phyloP scores from a whole-genome alignment of 2,797 vertebrate species.

The Parauchenoglanis punctatus region DNA sequence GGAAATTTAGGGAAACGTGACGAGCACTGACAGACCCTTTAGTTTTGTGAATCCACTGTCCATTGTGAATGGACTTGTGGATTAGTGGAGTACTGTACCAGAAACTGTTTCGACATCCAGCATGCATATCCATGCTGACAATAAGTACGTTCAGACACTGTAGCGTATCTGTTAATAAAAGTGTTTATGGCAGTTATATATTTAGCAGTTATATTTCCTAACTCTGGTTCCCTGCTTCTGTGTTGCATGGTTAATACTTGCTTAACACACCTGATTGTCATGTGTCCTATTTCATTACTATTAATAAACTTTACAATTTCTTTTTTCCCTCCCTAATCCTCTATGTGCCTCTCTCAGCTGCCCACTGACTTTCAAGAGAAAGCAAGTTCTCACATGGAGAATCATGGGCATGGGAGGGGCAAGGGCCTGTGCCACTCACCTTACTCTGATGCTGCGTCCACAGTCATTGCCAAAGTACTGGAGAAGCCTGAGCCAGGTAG shows the following conservation, averaged over 20 bases:
- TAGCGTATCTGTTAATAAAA: not conserved
- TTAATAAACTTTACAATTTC: constrained; percentile 58
- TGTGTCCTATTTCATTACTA: not conserved
- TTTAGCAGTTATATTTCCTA: not conserved
- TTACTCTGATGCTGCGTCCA: constrained; percentile 82
- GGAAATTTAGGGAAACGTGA: not conserved
- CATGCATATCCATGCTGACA: not conserved
- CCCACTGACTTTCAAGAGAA: constrained; percentile 89
- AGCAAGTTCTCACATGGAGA: constrained; percentile 87
- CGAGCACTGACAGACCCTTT: not conserved
- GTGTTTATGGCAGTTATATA: not conserved
- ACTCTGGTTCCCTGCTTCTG: too few relatives aligned
- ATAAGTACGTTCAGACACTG: not conserved
- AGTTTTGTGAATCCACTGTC: not conserved
- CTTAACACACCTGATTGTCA: not conserved
- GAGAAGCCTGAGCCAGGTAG: constrained; percentile 87
- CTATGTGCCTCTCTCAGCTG: constrained; percentile 71
- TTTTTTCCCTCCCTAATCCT: not conserved
- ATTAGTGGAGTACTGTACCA: not conserved
- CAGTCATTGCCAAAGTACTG: constrained; percentile 86
- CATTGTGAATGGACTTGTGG: not conserved
- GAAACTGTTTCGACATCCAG: not conserved
- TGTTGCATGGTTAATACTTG: not conserved
- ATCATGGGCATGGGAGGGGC: constrained; percentile 78
- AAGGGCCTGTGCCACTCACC: constrained; percentile 80